These are phyloP conservation scores for Pogonocherus hispidulus DNA, from an alignment of 2,888 invertebrate species.

Conservation along the genomic window DNA sequence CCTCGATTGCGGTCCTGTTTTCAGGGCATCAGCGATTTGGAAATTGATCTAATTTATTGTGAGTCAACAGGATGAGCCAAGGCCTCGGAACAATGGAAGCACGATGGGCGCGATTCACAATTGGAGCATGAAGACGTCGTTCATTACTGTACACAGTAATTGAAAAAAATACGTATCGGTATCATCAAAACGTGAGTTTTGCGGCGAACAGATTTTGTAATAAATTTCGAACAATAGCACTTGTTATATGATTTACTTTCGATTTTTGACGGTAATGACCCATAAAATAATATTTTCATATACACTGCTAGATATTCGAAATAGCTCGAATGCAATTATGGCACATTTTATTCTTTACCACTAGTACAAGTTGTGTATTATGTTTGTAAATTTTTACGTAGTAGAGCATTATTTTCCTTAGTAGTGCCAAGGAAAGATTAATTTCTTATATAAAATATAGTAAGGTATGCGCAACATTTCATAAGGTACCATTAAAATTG, in stretches of 20 bases:
- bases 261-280: slow-evolving; percentile 3
- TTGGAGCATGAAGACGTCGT: slow-evolving; percentile 44
- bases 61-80: slow-evolving; percentile 49
- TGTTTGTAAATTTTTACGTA: too few species aligned
- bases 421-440: too few species aligned
- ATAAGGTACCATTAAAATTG: too few species aligned
- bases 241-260: not conserved
- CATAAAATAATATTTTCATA: too few species aligned
- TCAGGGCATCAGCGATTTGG: slow-evolving; percentile 30
- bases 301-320: too few species aligned
- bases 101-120: slow-evolving; percentile 46
- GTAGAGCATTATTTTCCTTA: too few species aligned
- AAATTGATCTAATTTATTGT: slow-evolving; percentile 45
- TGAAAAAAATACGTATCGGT: slow-evolving; percentile 26
- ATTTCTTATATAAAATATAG: too few species aligned
- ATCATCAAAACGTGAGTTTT: slow-evolving; percentile 18
- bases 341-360: too few species aligned
- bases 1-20: slow-evolving; percentile 28
- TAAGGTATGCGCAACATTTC: too few species aligned
- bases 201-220: slow-evolving; percentile 6
- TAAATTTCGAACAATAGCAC: not conserved
- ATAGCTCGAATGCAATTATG: too few species aligned
- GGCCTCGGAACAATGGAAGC: slow-evolving; percentile 42
- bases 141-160: slow-evolving; percentile 29
- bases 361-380: too few species aligned